Base-by-base conservation (phyloP, 2,888 invertebrate genomes). In the Melinaea menophilus region DNA sequence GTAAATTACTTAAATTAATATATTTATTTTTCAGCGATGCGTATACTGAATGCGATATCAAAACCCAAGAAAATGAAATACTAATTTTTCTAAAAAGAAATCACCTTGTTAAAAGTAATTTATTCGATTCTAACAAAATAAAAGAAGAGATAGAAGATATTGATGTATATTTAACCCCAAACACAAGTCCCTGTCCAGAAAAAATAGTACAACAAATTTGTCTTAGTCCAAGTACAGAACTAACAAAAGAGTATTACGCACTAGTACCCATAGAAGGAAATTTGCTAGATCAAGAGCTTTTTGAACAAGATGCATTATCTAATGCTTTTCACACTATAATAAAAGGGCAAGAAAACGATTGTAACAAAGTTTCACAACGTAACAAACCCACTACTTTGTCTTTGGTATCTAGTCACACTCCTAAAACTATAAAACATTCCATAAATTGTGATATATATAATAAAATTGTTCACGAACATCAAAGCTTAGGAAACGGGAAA, bases 221-320 rank as follows among this genome's bases (percentile, higher is more conserved):
- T 69, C 79, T 84, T 66, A 88, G 86, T 79, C 88, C 87, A 41
- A 87, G 84, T 66, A 88, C 83, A 48, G 88, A 88, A 69, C 69
- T 88, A 62, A 87, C 80, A 55, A 88, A 82, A 73, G 86, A 88
- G 72, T 89, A 88, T 68, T 88, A 89, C 75, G 84, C 85, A 55
- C 72, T 86, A 69, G 85, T 86, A 48, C 85, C 86, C 35, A 82
- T 86, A 67, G 88, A 88, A 59, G 78, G 78, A 45, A 82, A 81
- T 65, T 77, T 86, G 67, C 75, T 92, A 71, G 91, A 92, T 57
- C 88, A 86, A 73, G 92, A 92, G 76, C 81, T 92, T 22, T 85
- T 80, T 37, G 92, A 92, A 77, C 92, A 92, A 76, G 92, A 92
- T 75, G 88, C 82, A 55, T 79, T 92, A 48, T 90, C 90, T 54